These are phyloP conservation scores for Brienomyrus longianalis DNA, from an alignment of 2,113 vertebrate genomes.

Conservation along the genomic window DNA sequence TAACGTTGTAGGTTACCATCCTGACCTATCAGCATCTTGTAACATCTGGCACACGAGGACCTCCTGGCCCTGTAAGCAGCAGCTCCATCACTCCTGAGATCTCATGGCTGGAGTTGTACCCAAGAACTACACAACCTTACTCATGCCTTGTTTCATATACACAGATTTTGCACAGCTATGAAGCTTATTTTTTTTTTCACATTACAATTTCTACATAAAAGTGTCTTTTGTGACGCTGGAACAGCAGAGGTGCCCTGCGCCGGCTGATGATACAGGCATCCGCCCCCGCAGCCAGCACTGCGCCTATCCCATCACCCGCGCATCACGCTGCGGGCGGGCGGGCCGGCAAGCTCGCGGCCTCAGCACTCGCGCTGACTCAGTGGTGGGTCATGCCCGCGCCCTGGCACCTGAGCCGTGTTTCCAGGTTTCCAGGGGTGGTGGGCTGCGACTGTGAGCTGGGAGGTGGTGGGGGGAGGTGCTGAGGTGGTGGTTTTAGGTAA, in stretches of 20 bases:
- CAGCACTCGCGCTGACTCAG: background rate
- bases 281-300: background rate
- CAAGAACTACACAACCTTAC: background rate
- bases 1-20: background rate
- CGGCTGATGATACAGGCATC: background rate
- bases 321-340: background rate
- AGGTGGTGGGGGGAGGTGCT: background rate
- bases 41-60: background rate
- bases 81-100: background rate
- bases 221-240: background rate
- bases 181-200: background rate
- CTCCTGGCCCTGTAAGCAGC: background rate
- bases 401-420: background rate
- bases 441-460: background rate
- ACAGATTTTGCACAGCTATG: background rate
- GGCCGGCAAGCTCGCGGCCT: background rate
- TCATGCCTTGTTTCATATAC: background rate
- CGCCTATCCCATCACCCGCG: background rate
- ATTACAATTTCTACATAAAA: background rate
- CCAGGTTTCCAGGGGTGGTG: background rate
- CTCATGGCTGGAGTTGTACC: background rate
- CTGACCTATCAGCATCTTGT: background rate
- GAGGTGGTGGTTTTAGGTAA: background rate
- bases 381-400: background rate
- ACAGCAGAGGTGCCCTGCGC: background rate